Evolutionary conservation across 2,888 invertebrate species (phyloP).

Genomic region (Taenaris catops): DNA sequence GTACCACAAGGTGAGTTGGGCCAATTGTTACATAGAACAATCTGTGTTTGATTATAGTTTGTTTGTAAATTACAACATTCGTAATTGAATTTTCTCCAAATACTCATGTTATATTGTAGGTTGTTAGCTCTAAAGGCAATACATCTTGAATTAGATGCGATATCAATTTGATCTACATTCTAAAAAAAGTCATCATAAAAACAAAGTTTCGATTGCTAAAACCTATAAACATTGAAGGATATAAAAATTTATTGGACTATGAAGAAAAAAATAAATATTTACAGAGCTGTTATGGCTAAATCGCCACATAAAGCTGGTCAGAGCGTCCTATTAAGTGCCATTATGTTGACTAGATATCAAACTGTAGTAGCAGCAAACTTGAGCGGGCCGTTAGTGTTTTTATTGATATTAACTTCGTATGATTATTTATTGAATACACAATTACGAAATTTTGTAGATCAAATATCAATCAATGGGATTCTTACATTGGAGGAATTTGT

Average conservation of each 20-base stretch:
- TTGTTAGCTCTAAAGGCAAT: no score
- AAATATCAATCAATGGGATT: no score
- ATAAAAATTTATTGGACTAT: slow-evolving; percentile 14
- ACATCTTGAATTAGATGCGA: background rate
- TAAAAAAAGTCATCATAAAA: slow-evolving; percentile 5
- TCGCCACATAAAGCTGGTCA: slow-evolving; percentile 17
- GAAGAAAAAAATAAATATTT: slow-evolving; percentile 15
- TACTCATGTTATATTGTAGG: no score
- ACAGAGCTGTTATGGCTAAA: slow-evolving; percentile 11
- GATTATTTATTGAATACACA: background rate
- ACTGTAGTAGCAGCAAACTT: slow-evolving; percentile 8
- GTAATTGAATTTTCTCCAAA: no score
- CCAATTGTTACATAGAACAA: no score
- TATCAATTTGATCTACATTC: slow-evolving; percentile 3
- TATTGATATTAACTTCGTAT: slow-evolving; percentile 8
- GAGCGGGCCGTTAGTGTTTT: slow-evolving; percentile 12
- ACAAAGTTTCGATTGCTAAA: slow-evolving; percentile 11
- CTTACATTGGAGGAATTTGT: no score
- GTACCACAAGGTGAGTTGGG: no score
- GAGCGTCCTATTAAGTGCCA: slow-evolving; percentile 14
- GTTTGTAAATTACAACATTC: no score
- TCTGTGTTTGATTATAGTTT: no score
- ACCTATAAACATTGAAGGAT: slow-evolving; percentile 3
- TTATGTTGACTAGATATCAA: slow-evolving; percentile 17
- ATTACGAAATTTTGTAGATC: no score